phyloP scores from a whole-genome alignment of 64 coral and sea anemone genomes.

The Pocillopora damicornis region DNA sequence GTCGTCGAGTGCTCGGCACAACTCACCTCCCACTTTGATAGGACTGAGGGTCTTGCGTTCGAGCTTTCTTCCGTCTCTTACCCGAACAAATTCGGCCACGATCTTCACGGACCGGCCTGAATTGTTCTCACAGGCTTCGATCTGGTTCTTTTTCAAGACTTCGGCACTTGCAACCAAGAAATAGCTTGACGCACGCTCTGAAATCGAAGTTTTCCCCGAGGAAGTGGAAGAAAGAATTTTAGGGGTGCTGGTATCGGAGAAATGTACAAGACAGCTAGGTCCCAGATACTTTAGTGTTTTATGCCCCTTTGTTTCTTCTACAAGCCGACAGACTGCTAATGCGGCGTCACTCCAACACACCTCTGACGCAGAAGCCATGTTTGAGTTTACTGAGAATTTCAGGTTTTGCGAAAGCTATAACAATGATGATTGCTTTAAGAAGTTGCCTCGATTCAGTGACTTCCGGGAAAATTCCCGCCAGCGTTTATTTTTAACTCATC shows the following conservation, averaged over 20 bases:
- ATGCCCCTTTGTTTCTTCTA: slow-evolving; percentile 4
- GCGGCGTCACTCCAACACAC: too few species aligned
- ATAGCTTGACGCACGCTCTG: background rate
- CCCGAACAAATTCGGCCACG: background rate
- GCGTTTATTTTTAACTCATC: background rate
- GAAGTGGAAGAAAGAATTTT: too few species aligned
- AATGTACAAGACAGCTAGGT: slow-evolving; percentile 4
- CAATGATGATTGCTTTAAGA: background rate
- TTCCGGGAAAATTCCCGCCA: slow-evolving; percentile 27
- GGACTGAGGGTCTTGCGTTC: background rate
- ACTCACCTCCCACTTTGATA: background rate
- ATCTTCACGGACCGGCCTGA: background rate
- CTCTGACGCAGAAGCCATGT: background rate
- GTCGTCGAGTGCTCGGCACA: background rate
- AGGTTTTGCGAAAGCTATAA: background rate
- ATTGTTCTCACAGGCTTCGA: background rate
- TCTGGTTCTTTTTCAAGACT: background rate
- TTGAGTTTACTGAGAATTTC: too few species aligned
- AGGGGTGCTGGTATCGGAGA: background rate
- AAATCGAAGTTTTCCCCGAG: background rate
- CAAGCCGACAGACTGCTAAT: slow-evolving; percentile 2
- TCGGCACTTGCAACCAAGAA: background rate
- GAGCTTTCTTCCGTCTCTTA: background rate
- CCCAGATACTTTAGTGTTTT: background rate
- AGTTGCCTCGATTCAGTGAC: background rate